Evolutionary conservation across 2,888 invertebrate genomes (phyloP).

Genomic region (Acholoe squamosa): DNA sequence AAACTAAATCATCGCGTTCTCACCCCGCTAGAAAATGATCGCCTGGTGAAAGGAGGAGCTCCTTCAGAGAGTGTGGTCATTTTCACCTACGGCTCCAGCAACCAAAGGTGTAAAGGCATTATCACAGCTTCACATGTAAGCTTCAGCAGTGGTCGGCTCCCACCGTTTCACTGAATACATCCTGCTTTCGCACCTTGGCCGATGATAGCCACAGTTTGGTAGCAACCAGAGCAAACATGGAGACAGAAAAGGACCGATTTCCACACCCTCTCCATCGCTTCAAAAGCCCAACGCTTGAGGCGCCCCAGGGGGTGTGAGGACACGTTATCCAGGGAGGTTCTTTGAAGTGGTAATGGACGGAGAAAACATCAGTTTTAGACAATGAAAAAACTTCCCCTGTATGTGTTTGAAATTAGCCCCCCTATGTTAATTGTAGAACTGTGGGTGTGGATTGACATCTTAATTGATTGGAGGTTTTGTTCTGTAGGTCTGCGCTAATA

Average conservation of each 20-base stretch:
- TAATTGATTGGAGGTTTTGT: too few relatives aligned
- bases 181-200: background rate
- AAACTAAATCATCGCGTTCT: too few relatives aligned
- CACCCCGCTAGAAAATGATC: background rate
- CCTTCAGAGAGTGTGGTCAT: background rate
- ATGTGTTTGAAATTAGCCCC: background rate
- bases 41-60: background rate
- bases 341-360: conserved; percentile 34
- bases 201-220: background rate
- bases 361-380: background rate
- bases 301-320: background rate
- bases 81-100: background rate
- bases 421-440: background rate
- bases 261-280: background rate
- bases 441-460: too few relatives aligned
- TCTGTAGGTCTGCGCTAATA: too few relatives aligned
- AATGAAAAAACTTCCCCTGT: background rate
- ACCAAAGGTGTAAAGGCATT: conserved; percentile 25
- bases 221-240: background rate
- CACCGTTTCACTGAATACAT: background rate
- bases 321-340: background rate
- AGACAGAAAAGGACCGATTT: background rate
- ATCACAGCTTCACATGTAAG: conserved; percentile 38
- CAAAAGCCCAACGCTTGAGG: background rate
- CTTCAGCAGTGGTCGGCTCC: background rate